Percentiles rank a stretch among this genome's conserved stretches.
phyloP scores from a whole-genome alignment of 2,797 vertebrate species.

The Onychomys torridus region DNA sequence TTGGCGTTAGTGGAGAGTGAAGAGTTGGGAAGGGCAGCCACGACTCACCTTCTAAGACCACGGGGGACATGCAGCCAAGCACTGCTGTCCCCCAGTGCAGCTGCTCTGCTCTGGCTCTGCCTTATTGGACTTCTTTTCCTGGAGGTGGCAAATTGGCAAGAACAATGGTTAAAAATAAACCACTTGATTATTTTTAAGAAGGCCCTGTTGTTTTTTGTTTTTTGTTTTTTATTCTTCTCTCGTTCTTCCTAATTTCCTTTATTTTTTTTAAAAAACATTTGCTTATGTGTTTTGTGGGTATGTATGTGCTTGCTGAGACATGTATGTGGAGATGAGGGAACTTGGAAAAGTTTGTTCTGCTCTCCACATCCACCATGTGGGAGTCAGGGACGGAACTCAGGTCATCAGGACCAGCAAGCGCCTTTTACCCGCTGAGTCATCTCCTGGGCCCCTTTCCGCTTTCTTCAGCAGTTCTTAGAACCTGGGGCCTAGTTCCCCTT shows the following conservation, averaged over 20 bases:
- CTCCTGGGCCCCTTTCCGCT: background rate
- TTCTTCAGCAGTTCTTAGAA: background rate
- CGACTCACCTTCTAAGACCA: background rate
- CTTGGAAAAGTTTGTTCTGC: background rate
- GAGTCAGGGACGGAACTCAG: background rate
- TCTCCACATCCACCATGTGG: background rate
- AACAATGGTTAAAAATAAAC: background rate
- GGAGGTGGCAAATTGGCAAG: background rate
- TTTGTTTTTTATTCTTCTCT: background rate
- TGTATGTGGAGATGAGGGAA: background rate
- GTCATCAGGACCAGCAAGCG: background rate
- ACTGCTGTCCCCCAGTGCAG: fast-evolving
- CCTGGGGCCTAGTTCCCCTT: background rate
- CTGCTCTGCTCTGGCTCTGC: background rate
- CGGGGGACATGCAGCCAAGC: background rate
- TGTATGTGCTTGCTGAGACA: background rate
- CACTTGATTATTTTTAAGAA: background rate
- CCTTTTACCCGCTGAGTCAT: too few relatives aligned
- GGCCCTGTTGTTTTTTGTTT: too few relatives aligned
- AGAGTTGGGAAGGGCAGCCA: background rate
- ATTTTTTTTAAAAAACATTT: background rate
- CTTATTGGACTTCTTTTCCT: background rate
- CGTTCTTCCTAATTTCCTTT: background rate
- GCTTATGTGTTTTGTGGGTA: background rate
- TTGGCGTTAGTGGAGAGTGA: background rate